phyloP scores from a whole-genome alignment of 2,113 vertebrate species.

The Marmota flaviventris region DNA sequence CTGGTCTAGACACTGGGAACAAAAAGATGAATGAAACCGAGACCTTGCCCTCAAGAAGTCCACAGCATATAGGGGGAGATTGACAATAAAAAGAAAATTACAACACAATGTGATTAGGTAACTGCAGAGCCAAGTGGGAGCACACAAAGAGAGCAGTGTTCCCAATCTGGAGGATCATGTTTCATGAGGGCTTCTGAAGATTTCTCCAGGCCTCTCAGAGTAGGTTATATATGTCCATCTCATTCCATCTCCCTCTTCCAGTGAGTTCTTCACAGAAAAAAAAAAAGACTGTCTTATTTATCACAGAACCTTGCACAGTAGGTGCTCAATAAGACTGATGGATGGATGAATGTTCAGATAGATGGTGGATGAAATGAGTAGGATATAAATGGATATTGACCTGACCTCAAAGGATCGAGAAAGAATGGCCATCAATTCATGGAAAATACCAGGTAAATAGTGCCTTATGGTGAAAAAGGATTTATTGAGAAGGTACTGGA shows the following conservation, averaged over 20 bases:
- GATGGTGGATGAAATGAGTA: conserved; percentile 51
- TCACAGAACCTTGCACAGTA: conserved; percentile 40
- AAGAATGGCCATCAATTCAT: conserved; percentile 58
- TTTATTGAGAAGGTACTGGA: conserved; percentile 67
- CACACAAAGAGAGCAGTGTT: not conserved
- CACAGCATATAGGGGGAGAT: not conserved
- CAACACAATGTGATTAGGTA: not conserved
- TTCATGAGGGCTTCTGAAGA: not conserved
- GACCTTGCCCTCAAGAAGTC: not conserved
- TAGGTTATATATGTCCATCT: not conserved
- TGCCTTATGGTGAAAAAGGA: conserved; percentile 18
- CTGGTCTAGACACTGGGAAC: not conserved
- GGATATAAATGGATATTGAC: conserved; percentile 62
- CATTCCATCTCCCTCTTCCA: not conserved
- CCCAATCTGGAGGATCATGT: not conserved
- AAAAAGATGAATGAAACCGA: conserved; percentile 24
- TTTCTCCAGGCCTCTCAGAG: not conserved
- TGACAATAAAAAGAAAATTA: not conserved
- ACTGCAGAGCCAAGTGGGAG: not conserved
- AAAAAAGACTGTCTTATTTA: conserved; percentile 55
- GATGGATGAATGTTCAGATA: not conserved
- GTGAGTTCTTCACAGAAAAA: not conserved
- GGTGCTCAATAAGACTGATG: not conserved
- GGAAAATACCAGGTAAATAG: conserved; percentile 58
- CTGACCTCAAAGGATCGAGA: conserved; percentile 57